These are phyloP conservation scores for Mythimna lalbum DNA, from an alignment of 2,888 invertebrate species.

Conservation along the genomic window DNA sequence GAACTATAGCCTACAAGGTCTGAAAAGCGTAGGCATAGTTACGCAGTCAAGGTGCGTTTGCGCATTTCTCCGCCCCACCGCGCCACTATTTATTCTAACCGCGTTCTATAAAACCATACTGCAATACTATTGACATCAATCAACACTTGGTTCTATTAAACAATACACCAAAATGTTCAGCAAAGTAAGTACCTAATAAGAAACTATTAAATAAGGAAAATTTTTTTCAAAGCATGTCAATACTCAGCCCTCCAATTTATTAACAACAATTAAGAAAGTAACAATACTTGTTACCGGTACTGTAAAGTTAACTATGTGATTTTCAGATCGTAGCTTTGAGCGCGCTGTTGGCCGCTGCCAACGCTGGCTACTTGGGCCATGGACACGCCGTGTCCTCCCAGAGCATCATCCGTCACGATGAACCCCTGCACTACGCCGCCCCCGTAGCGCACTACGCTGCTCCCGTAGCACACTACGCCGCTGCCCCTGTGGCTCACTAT, in stretches of 20 bases:
- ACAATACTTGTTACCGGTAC: too few species aligned
- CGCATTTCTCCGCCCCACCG: slow-evolving; percentile 65
- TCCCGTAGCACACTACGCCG: slow-evolving; percentile 65
- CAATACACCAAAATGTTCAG: slow-evolving; percentile 78
- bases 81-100: slow-evolving; percentile 4
- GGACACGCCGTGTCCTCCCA: slow-evolving; percentile 79
- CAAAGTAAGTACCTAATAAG: slow-evolving; percentile 72
- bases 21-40: slow-evolving; percentile 24
- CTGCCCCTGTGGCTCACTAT: slow-evolving; percentile 64
- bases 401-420: slow-evolving; percentile 79
- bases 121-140: slow-evolving; percentile 73
- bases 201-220: neutral
- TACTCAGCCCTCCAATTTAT: neutral
- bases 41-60: slow-evolving; percentile 62
- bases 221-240: neutral
- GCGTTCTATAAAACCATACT: slow-evolving; percentile 67
- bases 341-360: slow-evolving; percentile 83
- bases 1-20: slow-evolving; percentile 50
- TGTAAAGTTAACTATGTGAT: neutral
- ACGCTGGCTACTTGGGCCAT: slow-evolving; percentile 74
- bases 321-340: slow-evolving; percentile 82
- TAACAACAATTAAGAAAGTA: too few species aligned
- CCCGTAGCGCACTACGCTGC: slow-evolving; percentile 60
- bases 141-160: slow-evolving; percentile 69
- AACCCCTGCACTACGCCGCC: slow-evolving; percentile 68